phyloP scores from a whole-genome alignment of 1,140 invertebrate species.

The Whitmania pigra region DNA sequence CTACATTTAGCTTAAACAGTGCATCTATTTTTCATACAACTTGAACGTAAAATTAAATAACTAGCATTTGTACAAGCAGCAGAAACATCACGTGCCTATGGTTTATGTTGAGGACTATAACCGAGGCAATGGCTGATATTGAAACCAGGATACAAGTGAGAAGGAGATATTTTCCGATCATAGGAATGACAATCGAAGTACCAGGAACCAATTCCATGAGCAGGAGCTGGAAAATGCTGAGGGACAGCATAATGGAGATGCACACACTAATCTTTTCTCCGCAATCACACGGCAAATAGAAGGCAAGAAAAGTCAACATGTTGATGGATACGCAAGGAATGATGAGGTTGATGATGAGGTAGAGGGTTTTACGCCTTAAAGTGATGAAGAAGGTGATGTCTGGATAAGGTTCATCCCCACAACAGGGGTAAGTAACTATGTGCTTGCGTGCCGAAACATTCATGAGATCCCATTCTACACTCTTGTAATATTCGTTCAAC shows the following conservation, averaged over 20 bases:
- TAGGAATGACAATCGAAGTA: conserved; percentile 81
- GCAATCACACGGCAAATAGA: conserved; percentile 94
- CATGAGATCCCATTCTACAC: conserved; percentile 95
- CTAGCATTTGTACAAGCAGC: too few relatives aligned
- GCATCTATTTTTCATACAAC: not conserved
- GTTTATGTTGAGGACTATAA: conserved; percentile 86
- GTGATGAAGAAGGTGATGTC: conserved; percentile 42
- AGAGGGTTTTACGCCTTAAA: conserved; percentile 41
- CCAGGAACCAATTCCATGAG: conserved; percentile 92
- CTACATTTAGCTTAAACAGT: not conserved
- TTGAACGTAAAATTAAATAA: not conserved
- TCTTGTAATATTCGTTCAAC: conserved; percentile 18
- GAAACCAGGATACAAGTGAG: conserved; percentile 96
- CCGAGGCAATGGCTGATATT: conserved; percentile 84
- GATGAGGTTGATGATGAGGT: conserved; percentile 43
- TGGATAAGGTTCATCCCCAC: conserved; percentile 37
- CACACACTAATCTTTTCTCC: conserved; percentile 66
- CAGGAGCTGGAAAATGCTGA: conserved; percentile 53
- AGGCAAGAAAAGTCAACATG: conserved; percentile 90
- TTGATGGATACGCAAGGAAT: conserved; percentile 51
- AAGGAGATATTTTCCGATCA: conserved; percentile 87
- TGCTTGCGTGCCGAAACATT: conserved; percentile 60
- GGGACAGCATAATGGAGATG: conserved; percentile 22
- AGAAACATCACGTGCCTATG: conserved; percentile 45
- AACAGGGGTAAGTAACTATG: conserved; percentile 49